Evolutionary conservation across 1,140 invertebrate genomes (phyloP), one percentile per base, ranked within the genome.

Genomic region (Drosophila pectinifera): DNA sequence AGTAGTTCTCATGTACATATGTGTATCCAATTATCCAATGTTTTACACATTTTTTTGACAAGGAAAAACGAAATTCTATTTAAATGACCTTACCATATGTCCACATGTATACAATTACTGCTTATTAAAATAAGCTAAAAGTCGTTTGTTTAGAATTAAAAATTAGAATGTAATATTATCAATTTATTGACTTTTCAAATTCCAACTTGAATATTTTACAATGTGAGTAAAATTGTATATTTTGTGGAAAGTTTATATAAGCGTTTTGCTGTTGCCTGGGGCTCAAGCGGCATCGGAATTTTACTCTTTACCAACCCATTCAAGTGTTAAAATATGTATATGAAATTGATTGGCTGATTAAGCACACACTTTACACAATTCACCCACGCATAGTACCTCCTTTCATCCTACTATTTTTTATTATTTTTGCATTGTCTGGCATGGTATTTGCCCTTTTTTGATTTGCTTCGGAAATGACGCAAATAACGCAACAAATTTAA

Each of bases 401-500:
- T 42, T 62, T 56, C 24, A 48, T 42, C 59, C 24, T n/a, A 14
- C 45, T 18, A 51, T 64, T 68, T 34, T 67, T 31, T 41, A 34
- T 46, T 61, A 34, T 55, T 67, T 61, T 39, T 41, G 20, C 41
- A 65, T 26, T 69, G 51, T 58, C 45, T 88, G 84, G 80, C 63
- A 67, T 76, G 84, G 51, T 16, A 58, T 81, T 85, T 78, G 62
- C 13, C 72, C 26, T 24, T 77, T 82, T 62, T 68, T 81, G 84
- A 88, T 88, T 88, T 84, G 76, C 84, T 56, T 70, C 84, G 84
- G 83, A 88, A 88, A 88, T 88, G 83, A 84, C 76, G 83, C 83
- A 88, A 88, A 88, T 88, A 88, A 80, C 80, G 79, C 82, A 86
- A 81, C 82, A 88, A 86, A 86, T 86, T 86, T 79, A 82, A 88